phyloP scores from a whole-genome alignment of 2,797 vertebrate species.

The Chaenodraco wilsoni region DNA sequence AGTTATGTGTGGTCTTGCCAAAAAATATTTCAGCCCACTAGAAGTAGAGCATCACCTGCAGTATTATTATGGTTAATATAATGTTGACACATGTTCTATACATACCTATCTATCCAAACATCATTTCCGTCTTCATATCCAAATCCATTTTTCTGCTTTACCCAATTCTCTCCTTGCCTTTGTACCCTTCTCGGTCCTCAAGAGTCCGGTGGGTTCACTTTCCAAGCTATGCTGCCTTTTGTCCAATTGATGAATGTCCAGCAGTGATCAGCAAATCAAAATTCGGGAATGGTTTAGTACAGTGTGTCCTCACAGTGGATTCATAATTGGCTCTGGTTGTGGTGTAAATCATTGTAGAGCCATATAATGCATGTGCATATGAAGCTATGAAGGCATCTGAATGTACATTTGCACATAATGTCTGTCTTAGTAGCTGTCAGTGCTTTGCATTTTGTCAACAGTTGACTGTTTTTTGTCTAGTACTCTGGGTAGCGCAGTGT shows the following conservation, averaged over 20 bases:
- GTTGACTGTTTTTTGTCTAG: conserved; percentile 64
- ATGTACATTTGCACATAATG: conserved; percentile 81
- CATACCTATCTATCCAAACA: conserved; percentile 65
- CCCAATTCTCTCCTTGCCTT: conserved; percentile 76
- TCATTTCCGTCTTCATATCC: conserved; percentile 73
- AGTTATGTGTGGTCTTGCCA: conserved; percentile 37
- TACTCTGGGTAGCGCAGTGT: conserved; percentile 60
- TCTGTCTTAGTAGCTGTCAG: conserved; percentile 72
- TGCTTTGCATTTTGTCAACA: conserved; percentile 84
- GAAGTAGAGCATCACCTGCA: conserved; percentile 45
- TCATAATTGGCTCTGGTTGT: conserved; percentile 82
- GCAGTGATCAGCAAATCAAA: conserved; percentile 57
- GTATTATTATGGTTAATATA: conserved; percentile 31
- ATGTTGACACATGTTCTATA: conserved; percentile 50
- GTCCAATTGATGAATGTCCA: conserved; percentile 66
- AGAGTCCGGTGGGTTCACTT: conserved; percentile 75
- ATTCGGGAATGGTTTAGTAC: conserved; percentile 65
- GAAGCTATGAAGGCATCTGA: conserved; percentile 78
- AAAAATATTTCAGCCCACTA: conserved; percentile 38
- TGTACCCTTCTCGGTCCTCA: conserved; percentile 68
- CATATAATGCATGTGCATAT: conserved; percentile 83
- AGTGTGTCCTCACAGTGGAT: conserved; percentile 72
- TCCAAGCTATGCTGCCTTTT: conserved; percentile 76
- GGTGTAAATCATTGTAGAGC: conserved; percentile 69
- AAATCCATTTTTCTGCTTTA: conserved; percentile 79